These are phyloP conservation scores for Lepus townsendii DNA, from an alignment of 2,797 vertebrate genomes.

Conservation along the genomic window DNA sequence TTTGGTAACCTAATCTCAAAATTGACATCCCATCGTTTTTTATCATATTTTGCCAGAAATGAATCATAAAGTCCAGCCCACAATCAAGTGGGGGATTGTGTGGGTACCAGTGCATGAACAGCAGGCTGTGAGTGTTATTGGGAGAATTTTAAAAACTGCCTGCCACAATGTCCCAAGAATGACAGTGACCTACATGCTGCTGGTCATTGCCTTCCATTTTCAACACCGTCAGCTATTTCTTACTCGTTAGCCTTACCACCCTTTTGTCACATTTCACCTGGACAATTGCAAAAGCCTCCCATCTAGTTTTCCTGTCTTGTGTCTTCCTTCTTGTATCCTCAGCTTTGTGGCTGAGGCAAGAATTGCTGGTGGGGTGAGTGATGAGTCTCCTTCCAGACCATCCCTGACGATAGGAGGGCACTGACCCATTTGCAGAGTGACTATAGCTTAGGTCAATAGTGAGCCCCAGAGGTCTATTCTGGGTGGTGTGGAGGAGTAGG, in stretches of 20 bases:
- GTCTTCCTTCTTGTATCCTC: neutral
- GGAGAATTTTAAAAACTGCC: neutral
- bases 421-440: neutral
- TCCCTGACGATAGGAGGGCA: neutral
- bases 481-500: neutral
- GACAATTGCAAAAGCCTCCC: neutral
- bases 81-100: neutral
- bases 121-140: neutral
- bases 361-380: neutral
- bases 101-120: neutral
- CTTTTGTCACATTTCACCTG: neutral
- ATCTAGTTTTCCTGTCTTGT: neutral
- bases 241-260: neutral
- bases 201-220: neutral
- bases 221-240: neutral
- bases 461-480: neutral
- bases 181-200: neutral
- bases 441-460: neutral
- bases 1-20: neutral
- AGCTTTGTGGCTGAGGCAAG: neutral
- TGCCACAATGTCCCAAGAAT: neutral
- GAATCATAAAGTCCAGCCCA: neutral
- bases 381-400: neutral
- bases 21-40: neutral
- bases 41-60: neutral